Evolutionary conservation across 92 coral and sea anemone species (phyloP).

Genomic region (Parazoanthus darwini): DNA sequence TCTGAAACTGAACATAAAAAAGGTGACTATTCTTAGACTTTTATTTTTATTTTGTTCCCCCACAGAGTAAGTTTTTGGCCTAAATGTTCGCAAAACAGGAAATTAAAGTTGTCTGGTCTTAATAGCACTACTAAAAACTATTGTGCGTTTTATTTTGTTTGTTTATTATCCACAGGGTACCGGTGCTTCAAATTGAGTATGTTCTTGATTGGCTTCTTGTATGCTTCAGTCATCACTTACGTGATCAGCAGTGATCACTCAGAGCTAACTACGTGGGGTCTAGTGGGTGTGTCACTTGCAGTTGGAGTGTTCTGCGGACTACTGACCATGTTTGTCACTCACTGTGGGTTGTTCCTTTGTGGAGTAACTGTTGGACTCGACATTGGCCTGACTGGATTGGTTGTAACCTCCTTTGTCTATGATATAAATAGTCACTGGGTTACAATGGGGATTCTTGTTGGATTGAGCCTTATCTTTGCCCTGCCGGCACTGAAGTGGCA

Average conservation of each 20-base stretch:
- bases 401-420: slow-evolving; percentile 57
- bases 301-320: slow-evolving; percentile 93
- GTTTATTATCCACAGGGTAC: slow-evolving; percentile 64
- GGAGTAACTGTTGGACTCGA: slow-evolving; percentile 91
- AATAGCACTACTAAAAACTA: too few relatives aligned
- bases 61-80: too few relatives aligned
- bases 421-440: slow-evolving; percentile 74
- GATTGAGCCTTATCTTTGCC: slow-evolving; percentile 72
- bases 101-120: too few relatives aligned
- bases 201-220: slow-evolving; percentile 82
- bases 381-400: slow-evolving; percentile 71
- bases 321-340: slow-evolving; percentile 78
- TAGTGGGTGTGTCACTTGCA: slow-evolving; percentile 86
- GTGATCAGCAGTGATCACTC: slow-evolving; percentile 77
- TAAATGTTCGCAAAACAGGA: too few relatives aligned
- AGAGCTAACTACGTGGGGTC: slow-evolving; percentile 76
- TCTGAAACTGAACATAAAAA: too few relatives aligned
- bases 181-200: slow-evolving; percentile 81
- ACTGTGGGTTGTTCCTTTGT: slow-evolving; percentile 90
- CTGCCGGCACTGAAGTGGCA: slow-evolving; percentile 79
- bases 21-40: too few relatives aligned
- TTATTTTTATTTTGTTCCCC: too few relatives aligned
- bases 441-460: slow-evolving; percentile 87
- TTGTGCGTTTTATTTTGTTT: not conserved
- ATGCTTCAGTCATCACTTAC: slow-evolving; percentile 83